Conservation (phyloP, 2,888 invertebrate species). For the Pyrrhosoma nymphula region DNA sequence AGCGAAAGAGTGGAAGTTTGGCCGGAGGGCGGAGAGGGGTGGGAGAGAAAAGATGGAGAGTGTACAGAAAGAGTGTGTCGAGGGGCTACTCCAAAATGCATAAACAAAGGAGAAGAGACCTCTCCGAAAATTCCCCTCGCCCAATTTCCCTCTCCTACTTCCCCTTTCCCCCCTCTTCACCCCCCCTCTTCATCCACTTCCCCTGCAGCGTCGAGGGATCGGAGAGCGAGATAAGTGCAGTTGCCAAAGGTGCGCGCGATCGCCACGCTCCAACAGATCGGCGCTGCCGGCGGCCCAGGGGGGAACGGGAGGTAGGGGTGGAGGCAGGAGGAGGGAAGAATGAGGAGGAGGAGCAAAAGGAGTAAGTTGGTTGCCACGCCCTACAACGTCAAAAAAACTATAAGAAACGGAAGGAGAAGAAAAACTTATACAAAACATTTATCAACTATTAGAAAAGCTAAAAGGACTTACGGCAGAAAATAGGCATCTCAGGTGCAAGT, state of each 20-base stretch:
- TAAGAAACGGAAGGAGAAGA: not conserved
- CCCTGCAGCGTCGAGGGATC: not conserved
- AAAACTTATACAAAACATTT: not conserved
- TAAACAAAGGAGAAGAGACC: conserved; percentile 47
- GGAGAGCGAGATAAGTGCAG: conserved; percentile 20
- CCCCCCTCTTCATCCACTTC: too few relatives aligned
- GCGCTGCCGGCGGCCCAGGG: conserved; percentile 29
- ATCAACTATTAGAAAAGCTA: too few relatives aligned
- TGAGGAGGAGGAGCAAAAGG: not conserved
- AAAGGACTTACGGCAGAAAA: too few relatives aligned
- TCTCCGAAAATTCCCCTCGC: not conserved
- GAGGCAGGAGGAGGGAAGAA: not conserved
- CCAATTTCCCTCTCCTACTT: not conserved
- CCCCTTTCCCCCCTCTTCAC: too few relatives aligned
- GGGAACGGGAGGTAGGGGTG: not conserved
- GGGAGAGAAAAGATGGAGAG: too few relatives aligned
- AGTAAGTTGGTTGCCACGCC: conserved; percentile 38
- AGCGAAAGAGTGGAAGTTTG: not conserved
- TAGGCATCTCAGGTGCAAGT: too few relatives aligned
- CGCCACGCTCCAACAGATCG: conserved; percentile 34
- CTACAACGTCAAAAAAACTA: not conserved
- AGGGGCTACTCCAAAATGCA: conserved; percentile 42
- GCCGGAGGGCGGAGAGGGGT: not conserved
- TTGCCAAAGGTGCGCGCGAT: conserved; percentile 50
- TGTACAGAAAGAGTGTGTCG: not conserved